These are phyloP conservation scores for Anhinga anhinga DNA, from an alignment of 2,113 vertebrate genomes.

Conservation along the genomic window DNA sequence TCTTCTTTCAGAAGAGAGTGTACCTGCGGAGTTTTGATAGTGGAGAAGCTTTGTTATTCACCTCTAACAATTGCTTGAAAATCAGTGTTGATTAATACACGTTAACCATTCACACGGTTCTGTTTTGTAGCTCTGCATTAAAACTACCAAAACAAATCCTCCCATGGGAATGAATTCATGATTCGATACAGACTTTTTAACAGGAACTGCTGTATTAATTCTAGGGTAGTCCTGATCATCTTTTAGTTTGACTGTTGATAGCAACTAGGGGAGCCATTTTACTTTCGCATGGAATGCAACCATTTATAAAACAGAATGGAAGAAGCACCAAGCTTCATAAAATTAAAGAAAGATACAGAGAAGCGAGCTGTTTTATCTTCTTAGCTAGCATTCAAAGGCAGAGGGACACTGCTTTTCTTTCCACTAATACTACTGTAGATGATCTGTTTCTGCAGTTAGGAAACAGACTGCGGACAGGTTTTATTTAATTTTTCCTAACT, in stretches of 20 bases:
- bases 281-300: not conserved
- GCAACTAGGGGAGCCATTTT: not conserved
- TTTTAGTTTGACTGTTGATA: not conserved
- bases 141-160: not conserved
- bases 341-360: not conserved
- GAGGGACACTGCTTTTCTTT: not conserved
- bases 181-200: not conserved
- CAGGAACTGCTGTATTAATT: not conserved
- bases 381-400: not conserved
- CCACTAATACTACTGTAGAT: not conserved
- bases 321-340: not conserved
- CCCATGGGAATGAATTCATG: not conserved
- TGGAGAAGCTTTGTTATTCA: not conserved
- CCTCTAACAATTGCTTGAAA: not conserved
- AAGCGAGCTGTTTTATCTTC: not conserved
- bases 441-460: not conserved
- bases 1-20: not conserved
- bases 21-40: not conserved
- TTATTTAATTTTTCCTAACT: not conserved
- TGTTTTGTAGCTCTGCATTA: not conserved
- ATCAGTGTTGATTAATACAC: not conserved
- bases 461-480: not conserved
- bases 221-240: not conserved
- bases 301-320: not conserved
- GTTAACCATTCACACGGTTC: accelerated